Base-by-base conservation (phyloP, 2,888 invertebrate genomes). In the Temnothorax rugatulus region DNA sequence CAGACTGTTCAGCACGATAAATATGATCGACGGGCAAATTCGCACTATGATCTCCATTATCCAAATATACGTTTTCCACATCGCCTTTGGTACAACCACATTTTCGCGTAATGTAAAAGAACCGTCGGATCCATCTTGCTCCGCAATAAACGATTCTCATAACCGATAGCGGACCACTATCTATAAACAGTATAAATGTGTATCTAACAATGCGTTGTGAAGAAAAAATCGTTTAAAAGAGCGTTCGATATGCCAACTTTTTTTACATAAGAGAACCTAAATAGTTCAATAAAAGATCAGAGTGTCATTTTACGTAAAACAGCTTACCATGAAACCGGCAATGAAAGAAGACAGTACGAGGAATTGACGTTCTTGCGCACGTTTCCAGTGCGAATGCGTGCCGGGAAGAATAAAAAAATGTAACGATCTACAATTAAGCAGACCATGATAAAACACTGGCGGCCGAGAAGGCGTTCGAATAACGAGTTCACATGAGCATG, bases 351-450 rank as follows among this genome's bases (percentile, higher is more conserved):
- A 88, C 8, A 89, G 34, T 21, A 84, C 75, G 54, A 83, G 1
- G 87, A 76, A 34, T 64, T 82, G n/a, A 82, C 83, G 21, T 86
- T 88, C 41, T 86, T 89, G 15, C 89, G 86, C 18, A 84, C 69
- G 18, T 84, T 89, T 47, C 89, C 88, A 52, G 68, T 83, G 3
- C 89, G 89, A 15, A 89, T 89, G 9, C 89, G 89, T 3, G 89
- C 61, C 13, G 89, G 89, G 41, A 87, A 89, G 25, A 89, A 89
- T 29, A 89, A 68, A 47, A 88, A 89, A 61, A 85, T 82, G 52
- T 89, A 89, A 79, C 89, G 85, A 83, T 89, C 89, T 44, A 89
- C 76, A 68, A 88, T 87, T 63, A 89, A 73, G 41, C 87, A 88
- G 41, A 84, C 84, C 89, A 89, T 88, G 54, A 89, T 89, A 54